Conservation (phyloP, 1,140 invertebrate genomes). For the Thaumatotibia leucotreta region DNA sequence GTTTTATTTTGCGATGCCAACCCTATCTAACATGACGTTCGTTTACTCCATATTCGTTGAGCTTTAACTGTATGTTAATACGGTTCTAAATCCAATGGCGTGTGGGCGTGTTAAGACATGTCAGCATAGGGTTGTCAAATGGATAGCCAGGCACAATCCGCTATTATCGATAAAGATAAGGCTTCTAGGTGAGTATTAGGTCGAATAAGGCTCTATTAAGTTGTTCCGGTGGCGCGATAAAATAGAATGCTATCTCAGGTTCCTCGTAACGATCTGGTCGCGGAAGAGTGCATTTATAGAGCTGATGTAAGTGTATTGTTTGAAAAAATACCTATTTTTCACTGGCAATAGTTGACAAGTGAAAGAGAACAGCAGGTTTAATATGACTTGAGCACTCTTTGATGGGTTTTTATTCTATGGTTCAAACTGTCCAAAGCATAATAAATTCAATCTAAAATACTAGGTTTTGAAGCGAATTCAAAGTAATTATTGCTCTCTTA, state of each 20-base stretch:
- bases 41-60: background rate
- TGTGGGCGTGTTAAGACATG: constrained; percentile 8
- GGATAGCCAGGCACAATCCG: constrained; percentile 48
- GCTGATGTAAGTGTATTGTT: background rate
- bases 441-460: too few species aligned
- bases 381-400: too few species aligned
- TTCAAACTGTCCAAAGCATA: too few species aligned
- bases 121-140: constrained; percentile 21
- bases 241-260: constrained; percentile 3
- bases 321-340: background rate
- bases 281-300: background rate
- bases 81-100: background rate
- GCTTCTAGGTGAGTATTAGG: constrained; percentile 42
- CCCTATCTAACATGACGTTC: constrained; percentile 22
- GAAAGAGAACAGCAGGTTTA: too few species aligned
- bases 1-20: constrained; percentile 48
- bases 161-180: constrained; percentile 63
- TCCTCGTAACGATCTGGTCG: background rate
- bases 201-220: constrained; percentile 49
- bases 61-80: background rate
- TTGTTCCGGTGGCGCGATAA: constrained; percentile 35
- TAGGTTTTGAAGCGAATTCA: too few species aligned
- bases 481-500: too few species aligned
- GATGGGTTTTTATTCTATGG: too few species aligned
- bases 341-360: too few species aligned